Conservation (phyloP, 2,888 invertebrate species). For the Drosophila paranaensis region DNA sequence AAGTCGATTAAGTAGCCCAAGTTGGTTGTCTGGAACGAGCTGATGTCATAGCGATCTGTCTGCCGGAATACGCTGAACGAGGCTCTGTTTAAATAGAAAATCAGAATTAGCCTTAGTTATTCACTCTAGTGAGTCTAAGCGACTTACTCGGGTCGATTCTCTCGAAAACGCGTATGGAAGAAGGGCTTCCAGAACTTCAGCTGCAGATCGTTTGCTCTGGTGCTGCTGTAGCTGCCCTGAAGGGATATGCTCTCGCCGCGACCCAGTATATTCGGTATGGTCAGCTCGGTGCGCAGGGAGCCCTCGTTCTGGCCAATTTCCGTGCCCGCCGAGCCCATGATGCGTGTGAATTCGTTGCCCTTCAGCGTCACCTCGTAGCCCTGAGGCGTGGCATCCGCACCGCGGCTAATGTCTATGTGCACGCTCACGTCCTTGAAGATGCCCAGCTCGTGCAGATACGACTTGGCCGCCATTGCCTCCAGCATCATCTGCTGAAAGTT, state of each 20-base stretch:
- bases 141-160: conserved; percentile 88
- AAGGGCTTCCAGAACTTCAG: conserved; percentile 93
- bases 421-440: conserved; percentile 95
- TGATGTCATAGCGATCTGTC: conserved; percentile 83
- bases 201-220: conserved; percentile 92
- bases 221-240: conserved; percentile 94
- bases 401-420: conserved; percentile 94
- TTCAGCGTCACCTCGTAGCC: conserved; percentile 94
- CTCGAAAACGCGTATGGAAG: conserved; percentile 87
- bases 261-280: conserved; percentile 93
- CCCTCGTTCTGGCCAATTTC: conserved; percentile 97
- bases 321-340: conserved; percentile 94
- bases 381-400: conserved; percentile 90
- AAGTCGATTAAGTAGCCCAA: conserved; percentile 92
- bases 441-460: conserved; percentile 92
- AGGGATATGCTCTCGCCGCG: conserved; percentile 93
- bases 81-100: conserved; percentile 86
- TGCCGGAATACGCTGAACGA: conserved; percentile 91
- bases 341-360: conserved; percentile 92
- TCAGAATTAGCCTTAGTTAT: background rate
- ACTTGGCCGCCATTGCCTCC: conserved; percentile 89
- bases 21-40: conserved; percentile 91
- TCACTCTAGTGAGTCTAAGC: background rate
- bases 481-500: conserved; percentile 94
- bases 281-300: conserved; percentile 88